Evolutionary conservation across 2,888 invertebrate species (phyloP).

Genomic region (Achlya flavicornis): DNA sequence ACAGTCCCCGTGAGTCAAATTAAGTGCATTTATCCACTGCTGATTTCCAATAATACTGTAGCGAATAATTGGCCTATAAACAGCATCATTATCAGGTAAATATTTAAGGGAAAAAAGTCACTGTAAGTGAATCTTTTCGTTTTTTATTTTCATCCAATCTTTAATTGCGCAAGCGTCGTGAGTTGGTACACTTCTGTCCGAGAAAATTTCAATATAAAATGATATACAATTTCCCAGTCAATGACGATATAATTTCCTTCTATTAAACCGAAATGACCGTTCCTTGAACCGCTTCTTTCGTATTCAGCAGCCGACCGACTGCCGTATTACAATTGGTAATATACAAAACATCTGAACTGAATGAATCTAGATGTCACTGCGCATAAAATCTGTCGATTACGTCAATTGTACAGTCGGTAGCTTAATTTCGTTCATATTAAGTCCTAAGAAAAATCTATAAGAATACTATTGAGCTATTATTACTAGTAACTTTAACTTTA

Average conservation of each 20-base stretch:
- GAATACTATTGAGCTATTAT: too few species aligned
- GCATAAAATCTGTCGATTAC: conserved; percentile 14
- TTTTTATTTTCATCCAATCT: too few species aligned
- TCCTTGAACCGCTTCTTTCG: conserved; percentile 52
- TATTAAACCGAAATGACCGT: conserved; percentile 59
- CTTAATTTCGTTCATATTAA: neutral
- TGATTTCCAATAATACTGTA: too few species aligned
- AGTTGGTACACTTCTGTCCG: too few species aligned
- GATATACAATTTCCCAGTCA: conserved; percentile 32
- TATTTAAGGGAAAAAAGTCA: too few species aligned
- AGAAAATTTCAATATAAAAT: neutral
- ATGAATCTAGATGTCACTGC: conserved; percentile 12
- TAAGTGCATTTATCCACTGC: too few species aligned
- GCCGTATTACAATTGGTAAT: conserved; percentile 23
- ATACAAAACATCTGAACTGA: conserved; percentile 17
- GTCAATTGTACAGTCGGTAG: conserved; percentile 2
- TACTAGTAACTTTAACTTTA: too few species aligned
- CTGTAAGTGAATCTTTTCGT: too few species aligned
- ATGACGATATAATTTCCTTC: conserved; percentile 48
- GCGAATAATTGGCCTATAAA: too few species aligned
- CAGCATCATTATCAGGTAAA: too few species aligned
- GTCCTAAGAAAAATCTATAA: neutral
- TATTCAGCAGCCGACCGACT: conserved; percentile 32
- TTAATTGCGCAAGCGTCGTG: too few species aligned
- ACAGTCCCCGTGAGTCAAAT: too few species aligned